Evolutionary conservation across 2,888 invertebrate genomes (phyloP).

Genomic region (Eledone cirrhosa): DNA sequence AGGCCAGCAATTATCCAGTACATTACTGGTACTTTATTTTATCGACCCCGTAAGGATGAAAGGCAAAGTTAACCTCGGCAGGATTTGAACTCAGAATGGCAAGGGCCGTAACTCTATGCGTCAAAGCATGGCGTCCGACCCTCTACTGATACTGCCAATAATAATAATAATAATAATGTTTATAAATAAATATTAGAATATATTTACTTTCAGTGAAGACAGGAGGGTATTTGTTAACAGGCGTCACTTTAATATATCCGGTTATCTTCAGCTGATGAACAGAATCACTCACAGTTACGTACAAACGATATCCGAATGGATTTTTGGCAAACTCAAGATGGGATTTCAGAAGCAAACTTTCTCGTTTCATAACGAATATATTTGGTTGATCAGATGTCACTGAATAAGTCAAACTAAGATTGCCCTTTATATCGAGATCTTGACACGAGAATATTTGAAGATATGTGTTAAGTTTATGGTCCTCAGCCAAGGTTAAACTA

Average conservation of each 20-base stretch:
- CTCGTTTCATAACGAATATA: slow-evolving; percentile 28
- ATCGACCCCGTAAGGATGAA: no score
- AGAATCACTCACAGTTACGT: slow-evolving; percentile 40
- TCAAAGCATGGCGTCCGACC: no score
- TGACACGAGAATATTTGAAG: not conserved
- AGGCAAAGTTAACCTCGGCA: no score
- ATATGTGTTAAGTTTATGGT: no score
- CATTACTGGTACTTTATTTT: no score
- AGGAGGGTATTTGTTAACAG: slow-evolving; percentile 43
- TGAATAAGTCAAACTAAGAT: not conserved
- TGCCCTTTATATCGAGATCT: not conserved
- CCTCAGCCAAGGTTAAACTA: no score
- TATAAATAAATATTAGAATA: not conserved
- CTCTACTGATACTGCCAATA: no score
- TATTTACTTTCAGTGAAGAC: slow-evolving; percentile 41
- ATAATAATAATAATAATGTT: no score
- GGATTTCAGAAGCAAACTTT: slow-evolving; percentile 36
- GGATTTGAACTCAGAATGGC: no score
- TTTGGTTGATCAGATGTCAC: not conserved
- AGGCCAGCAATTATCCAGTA: no score
- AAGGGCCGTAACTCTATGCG: no score
- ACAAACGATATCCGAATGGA: slow-evolving; percentile 36
- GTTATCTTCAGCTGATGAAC: slow-evolving; percentile 32
- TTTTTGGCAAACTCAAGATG: slow-evolving; percentile 40
- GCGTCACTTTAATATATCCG: slow-evolving; percentile 39